Evolutionary conservation across 2,888 invertebrate species (phyloP), one percentile per base, ranked within the genome.

Genomic region (Gastracanthus pulcherrimus): DNA sequence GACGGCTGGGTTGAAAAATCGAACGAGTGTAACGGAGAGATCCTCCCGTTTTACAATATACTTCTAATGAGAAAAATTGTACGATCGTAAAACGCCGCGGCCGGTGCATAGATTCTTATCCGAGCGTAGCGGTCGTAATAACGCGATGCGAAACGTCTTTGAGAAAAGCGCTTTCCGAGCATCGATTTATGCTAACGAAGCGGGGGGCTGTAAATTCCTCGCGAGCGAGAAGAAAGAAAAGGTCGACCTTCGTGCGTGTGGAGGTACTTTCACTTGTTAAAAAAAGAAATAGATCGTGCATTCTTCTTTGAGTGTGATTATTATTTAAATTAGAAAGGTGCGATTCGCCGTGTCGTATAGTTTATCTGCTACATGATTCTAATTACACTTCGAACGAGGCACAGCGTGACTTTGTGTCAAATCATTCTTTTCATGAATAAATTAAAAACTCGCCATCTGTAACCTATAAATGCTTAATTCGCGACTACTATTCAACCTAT

Each of bases 111-210:
- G n/a, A n/a, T n/a, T n/a, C n/a, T n/a, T n/a, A n/a, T n/a, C n/a
- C n/a, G n/a, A n/a, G n/a, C n/a, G n/a, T n/a, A n/a, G n/a, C n/a
- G n/a, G n/a, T n/a, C n/a, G n/a, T n/a, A n/a, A n/a, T n/a, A n/a
- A n/a, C n/a, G n/a, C n/a, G n/a, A n/a, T n/a, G n/a, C n/a, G n/a
- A n/a, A n/a, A n/a, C n/a, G n/a, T n/a, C n/a, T n/a, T n/a, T n/a
- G n/a, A n/a, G n/a, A n/a, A n/a, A n/a, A n/a, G 16, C 3, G 34
- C 45, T 31, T 11, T 19, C n/a, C 23, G 19, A 72, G 23, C 60
- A 38, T 77, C 62, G 62, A 77, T 70, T 62, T 70, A 70, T 77
- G 48, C n/a, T 77, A 11, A 26, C 62, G 7, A 62, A 34, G 16
- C n/a, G 45, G 13, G 11, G 5, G 62, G 29, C 19, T 23, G 36